Evolutionary conservation across 1,140 invertebrate genomes (phyloP).

Genomic region (Phthorimaea operculella): DNA sequence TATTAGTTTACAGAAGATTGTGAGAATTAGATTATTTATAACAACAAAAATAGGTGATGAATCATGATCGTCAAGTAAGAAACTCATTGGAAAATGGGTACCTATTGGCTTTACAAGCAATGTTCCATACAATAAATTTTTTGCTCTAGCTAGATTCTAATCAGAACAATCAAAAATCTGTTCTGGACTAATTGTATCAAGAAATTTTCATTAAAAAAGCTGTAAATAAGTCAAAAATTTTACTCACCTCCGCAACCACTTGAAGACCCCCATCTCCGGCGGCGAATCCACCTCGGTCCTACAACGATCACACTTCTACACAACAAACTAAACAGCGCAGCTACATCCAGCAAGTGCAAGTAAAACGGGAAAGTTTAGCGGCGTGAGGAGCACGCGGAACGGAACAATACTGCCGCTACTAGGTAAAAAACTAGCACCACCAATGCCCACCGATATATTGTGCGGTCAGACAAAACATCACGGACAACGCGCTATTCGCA

Average conservation of each 20-base stretch:
- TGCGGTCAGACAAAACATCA: conserved; percentile 67
- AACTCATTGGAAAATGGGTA: too few relatives aligned
- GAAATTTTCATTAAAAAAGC: too few relatives aligned
- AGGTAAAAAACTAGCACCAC: conserved; percentile 58
- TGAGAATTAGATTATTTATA: too few relatives aligned
- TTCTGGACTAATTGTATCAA: too few relatives aligned
- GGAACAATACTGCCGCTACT: conserved; percentile 58
- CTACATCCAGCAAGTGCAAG: conserved; percentile 14
- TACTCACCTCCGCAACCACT: conserved; percentile 63
- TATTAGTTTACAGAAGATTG: too few relatives aligned
- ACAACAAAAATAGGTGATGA: too few relatives aligned
- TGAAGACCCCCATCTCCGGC: conserved; percentile 61
- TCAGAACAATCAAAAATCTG: too few relatives aligned
- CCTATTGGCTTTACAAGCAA: too few relatives aligned
- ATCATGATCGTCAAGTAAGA: too few relatives aligned
- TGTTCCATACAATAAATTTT: too few relatives aligned
- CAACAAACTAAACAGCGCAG: conserved; percentile 9
- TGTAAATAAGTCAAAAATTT: background rate
- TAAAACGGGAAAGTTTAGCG: conserved; percentile 34
- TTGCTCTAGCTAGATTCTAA: too few relatives aligned
- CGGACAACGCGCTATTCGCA: conserved; percentile 60
- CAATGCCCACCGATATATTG: conserved; percentile 63
- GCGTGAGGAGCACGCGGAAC: conserved; percentile 41
- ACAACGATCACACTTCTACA: conserved; percentile 14
- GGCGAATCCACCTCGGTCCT: conserved; percentile 46